These are phyloP conservation scores for Hydroisotoma schaefferi DNA, from an alignment of 2,888 invertebrate species.

Conservation along the genomic window DNA sequence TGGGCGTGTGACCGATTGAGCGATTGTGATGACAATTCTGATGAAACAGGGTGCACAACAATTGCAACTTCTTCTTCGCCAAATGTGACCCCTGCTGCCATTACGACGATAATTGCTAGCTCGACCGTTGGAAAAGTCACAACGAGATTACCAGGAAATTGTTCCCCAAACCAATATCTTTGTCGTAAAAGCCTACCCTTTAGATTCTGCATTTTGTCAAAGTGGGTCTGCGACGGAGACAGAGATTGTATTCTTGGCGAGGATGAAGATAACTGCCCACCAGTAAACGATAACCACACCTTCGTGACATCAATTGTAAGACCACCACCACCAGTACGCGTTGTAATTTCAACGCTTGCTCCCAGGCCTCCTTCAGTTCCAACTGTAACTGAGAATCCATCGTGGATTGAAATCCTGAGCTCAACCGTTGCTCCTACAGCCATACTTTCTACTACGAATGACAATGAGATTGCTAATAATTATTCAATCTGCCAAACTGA, in stretches of 20 bases:
- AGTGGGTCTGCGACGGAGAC: neutral
- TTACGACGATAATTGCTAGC: neutral
- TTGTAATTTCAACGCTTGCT: neutral
- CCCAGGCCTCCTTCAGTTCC: neutral
- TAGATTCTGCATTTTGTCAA: conserved; percentile 23
- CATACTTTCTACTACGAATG: neutral
- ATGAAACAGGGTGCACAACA: neutral
- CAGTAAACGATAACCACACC: too few species aligned
- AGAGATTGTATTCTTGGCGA: conserved; percentile 5
- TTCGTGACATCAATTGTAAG: neutral
- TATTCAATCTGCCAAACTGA: neutral
- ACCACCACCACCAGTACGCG: conserved; percentile 3
- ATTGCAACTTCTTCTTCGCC: neutral
- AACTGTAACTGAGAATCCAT: neutral
- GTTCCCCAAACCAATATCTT: too few species aligned
- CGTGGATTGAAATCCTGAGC: neutral
- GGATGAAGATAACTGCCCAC: conserved; percentile 16
- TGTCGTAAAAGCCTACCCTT: too few species aligned
- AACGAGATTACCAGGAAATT: too few species aligned
- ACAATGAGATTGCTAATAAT: too few species aligned
- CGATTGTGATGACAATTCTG: conserved; percentile 23
- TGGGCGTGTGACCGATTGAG: conserved; percentile 11
- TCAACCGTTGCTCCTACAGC: neutral
- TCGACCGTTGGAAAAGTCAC: neutral
- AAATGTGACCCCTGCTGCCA: neutral